phyloP scores from a whole-genome alignment of 2,113 vertebrate genomes.

The Enhydra lutris region DNA sequence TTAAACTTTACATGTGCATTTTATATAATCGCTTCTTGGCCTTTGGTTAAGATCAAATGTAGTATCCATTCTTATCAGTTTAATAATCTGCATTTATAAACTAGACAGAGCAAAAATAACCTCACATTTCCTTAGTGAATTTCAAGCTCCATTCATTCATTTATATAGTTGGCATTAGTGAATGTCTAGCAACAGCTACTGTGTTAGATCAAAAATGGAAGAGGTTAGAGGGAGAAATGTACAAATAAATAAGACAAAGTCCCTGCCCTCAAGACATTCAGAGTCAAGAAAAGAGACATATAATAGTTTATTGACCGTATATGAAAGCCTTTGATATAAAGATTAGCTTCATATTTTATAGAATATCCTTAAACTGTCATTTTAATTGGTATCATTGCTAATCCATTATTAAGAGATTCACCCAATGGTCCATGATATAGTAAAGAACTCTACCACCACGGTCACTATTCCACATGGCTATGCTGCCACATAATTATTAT shows the following conservation, averaged over 20 bases:
- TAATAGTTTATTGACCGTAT: not conserved
- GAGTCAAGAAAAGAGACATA: not conserved
- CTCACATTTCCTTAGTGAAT: not conserved
- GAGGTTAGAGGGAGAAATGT: not conserved
- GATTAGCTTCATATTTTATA: not conserved
- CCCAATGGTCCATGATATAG: not conserved
- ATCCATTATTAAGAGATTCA: not conserved
- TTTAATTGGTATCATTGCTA: not conserved
- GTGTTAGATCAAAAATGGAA: not conserved
- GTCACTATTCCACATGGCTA: not conserved
- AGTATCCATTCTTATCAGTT: too few relatives aligned
- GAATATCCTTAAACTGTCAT: not conserved
- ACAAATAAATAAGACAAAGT: not conserved
- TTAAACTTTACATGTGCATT: not conserved
- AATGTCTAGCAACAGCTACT: not conserved
- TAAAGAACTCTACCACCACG: accelerated
- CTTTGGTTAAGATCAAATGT: too few relatives aligned
- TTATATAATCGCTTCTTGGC: not conserved
- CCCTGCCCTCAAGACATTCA: not conserved
- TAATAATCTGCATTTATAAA: not conserved
- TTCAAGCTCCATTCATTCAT: not conserved
- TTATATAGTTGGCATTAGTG: not conserved
- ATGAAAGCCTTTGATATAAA: not conserved
- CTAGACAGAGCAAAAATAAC: not conserved
- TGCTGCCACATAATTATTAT: not conserved